phyloP scores from a whole-genome alignment of 1,140 invertebrate genomes.

The Calliopsis andreniformis region DNA sequence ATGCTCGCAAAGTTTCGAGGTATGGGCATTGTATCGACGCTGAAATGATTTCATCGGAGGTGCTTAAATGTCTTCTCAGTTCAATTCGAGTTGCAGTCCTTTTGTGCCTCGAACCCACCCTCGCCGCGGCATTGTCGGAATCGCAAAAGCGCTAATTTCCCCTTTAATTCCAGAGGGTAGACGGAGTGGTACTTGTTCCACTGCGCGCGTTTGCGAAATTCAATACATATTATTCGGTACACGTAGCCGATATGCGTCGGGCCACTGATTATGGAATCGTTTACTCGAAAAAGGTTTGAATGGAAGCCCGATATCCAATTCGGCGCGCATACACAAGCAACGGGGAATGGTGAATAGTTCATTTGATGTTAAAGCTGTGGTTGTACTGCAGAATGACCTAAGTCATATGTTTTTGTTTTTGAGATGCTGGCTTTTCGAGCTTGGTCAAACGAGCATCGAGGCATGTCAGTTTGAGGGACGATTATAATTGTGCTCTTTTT shows the following conservation, averaged over 20 bases:
- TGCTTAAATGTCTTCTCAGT: constrained; percentile 10
- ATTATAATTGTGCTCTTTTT: too few species aligned
- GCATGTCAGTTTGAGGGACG: too few species aligned
- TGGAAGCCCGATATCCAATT: constrained; percentile 40
- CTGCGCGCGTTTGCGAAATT: constrained; percentile 2
- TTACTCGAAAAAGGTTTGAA: constrained; percentile 38
- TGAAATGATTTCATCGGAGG: background rate
- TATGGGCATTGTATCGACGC: background rate
- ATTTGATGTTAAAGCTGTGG: constrained; percentile 38
- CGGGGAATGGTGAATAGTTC: constrained; percentile 18
- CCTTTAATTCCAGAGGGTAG: background rate
- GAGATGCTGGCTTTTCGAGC: too few species aligned
- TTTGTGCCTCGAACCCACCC: background rate
- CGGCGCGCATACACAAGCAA: constrained; percentile 15
- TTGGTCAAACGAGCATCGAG: too few species aligned
- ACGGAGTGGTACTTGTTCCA: background rate
- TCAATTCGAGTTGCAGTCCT: background rate
- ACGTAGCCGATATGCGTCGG: constrained; percentile 16
- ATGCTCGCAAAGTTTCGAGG: background rate
- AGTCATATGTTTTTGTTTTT: too few species aligned
- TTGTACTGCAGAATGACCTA: too few species aligned
- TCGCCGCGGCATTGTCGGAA: background rate
- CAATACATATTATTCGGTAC: constrained; percentile 35
- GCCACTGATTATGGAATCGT: constrained; percentile 42
- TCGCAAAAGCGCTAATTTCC: constrained; percentile 32